Evolutionary conservation across 2,888 invertebrate genomes (phyloP), one percentile per base, ranked within the genome.

Genomic region (Drosophila percnosoma): DNA sequence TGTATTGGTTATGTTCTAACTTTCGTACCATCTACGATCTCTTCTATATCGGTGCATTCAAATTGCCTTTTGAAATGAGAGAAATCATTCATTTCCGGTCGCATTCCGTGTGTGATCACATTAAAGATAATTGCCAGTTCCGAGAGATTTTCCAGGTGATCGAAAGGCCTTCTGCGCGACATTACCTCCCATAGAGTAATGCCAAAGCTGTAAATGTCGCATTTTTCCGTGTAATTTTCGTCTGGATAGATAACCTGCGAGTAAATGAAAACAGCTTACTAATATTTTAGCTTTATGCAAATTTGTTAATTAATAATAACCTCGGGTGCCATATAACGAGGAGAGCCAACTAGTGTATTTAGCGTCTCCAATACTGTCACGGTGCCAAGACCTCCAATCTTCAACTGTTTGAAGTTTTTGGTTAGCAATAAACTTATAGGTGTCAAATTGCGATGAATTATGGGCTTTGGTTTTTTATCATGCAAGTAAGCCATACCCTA

Each of bases 11-110:
- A 15, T 15, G 2, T 18, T 18, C 6, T 2, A 33, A 11, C 4
- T 15, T 24, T n/a, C 18, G 2, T 36, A 60, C 51, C 60, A 29
- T 38, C 0, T 38, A 0, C 4, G 5, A 60, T 38, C 5, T 34
- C n/a, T 13, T 21, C 11, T 36, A 24, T 0, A 27, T 18, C 5
- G 2, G 2, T 36, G 7, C 0, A 0, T 13, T 34, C 1, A 10
- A 15, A 15, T 45, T 0, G 4, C 4, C 8, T 7, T 13, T 10
- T 1, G 7, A 29, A 11, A 5, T 63, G 34, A n/a, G 45, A 48
- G 36, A 49, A 64, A 18, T 0, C 31, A 8, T 31, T 31, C 31
- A 31, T 31, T 31, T 31, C 31, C 31, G 31, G 31, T 31, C 31
- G 31, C 1, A 7, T 8, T 31, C 7, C 31, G 0, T 62, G 1